These are phyloP conservation scores for Drosophila aff. DNA, from an alignment of 1,140 invertebrate species.

Conservation along the genomic window DNA sequence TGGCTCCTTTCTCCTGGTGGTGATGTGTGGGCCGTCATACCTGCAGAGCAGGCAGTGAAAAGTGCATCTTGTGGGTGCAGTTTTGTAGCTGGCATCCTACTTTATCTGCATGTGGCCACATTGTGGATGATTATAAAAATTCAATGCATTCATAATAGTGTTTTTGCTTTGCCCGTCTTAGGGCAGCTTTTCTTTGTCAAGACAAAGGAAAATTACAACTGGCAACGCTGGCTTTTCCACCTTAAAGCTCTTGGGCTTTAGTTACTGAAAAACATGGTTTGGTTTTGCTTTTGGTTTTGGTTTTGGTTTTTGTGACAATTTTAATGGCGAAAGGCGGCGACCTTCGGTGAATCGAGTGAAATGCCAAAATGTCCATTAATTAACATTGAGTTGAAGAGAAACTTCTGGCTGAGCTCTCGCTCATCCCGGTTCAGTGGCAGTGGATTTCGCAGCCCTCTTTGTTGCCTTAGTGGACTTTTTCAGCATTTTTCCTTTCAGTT, in stretches of 20 bases:
- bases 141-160: slow-evolving; percentile 60
- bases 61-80: slow-evolving; percentile 4
- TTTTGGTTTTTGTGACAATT: not conserved
- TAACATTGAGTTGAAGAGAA: slow-evolving; percentile 61
- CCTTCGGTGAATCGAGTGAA: slow-evolving; percentile 38
- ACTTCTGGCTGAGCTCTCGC: slow-evolving; percentile 40
- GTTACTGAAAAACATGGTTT: no score
- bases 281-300: not conserved
- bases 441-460: not conserved
- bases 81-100: slow-evolving; percentile 2
- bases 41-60: slow-evolving; percentile 33
- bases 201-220: slow-evolving; percentile 14
- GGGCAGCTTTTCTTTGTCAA: slow-evolving; percentile 1
- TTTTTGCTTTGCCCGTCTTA: slow-evolving; percentile 17
- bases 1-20: not conserved
- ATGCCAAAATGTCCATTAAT: slow-evolving; percentile 66
- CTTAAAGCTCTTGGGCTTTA: slow-evolving; percentile 4
- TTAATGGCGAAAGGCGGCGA: slow-evolving; percentile 9
- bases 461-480: slow-evolving; percentile 1
- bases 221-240: not conserved
- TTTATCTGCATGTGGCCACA: slow-evolving; percentile 45
- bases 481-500: not conserved
- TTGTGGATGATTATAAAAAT: slow-evolving; percentile 63
- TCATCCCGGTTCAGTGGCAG: not conserved
- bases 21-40: slow-evolving; percentile 40